Conservation (phyloP, 1,140 invertebrate genomes). For the Melanaphis sacchari region DNA sequence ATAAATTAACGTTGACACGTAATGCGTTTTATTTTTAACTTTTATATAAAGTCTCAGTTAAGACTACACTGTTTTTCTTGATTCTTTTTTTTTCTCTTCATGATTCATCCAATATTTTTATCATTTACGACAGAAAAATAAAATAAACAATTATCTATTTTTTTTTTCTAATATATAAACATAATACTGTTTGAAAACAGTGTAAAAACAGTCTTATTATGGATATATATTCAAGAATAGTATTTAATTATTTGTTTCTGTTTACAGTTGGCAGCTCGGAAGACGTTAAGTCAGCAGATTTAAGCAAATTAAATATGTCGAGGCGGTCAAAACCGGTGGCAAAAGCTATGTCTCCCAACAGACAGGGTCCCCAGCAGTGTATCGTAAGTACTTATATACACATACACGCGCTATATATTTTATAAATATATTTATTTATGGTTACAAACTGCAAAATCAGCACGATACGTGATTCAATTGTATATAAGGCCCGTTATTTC, state of each 20-base stretch:
- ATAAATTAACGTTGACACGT: neutral
- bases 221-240: neutral
- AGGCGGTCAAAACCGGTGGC: conserved; percentile 69
- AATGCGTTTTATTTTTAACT: neutral
- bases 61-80: neutral
- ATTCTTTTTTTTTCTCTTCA: neutral
- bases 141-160: neutral
- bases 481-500: neutral
- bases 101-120: neutral
- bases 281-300: conserved; percentile 58
- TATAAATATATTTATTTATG: neutral
- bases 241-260: neutral
- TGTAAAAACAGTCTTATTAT: neutral
- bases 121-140: neutral
- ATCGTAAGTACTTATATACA: conserved; percentile 68
- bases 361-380: conserved; percentile 81
- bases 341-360: conserved; percentile 78
- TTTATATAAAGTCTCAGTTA: neutral
- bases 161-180: neutral
- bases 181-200: neutral
- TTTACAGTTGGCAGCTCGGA: conserved; percentile 62
- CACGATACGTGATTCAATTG: neutral
- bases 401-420: neutral
- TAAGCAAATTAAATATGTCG: conserved; percentile 48
- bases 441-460: neutral